Conservation (phyloP, 1,140 invertebrate genomes). For the Dendroctonus valens region DNA sequence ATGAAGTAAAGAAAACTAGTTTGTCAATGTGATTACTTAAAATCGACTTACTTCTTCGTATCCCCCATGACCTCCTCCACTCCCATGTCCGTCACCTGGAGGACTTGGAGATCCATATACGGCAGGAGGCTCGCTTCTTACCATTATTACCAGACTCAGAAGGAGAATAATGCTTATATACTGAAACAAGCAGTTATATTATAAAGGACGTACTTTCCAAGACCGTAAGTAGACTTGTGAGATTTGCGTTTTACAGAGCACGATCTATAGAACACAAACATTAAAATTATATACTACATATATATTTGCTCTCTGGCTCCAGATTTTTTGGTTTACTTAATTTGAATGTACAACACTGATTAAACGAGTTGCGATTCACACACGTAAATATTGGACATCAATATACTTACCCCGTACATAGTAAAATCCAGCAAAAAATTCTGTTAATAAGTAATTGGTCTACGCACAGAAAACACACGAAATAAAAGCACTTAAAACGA, state of each 20-base stretch:
- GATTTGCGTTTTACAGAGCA: too few species aligned
- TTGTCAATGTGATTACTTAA: background rate
- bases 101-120: slow-evolving; percentile 21
- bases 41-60: slow-evolving; percentile 17
- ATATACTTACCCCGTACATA: slow-evolving; percentile 12
- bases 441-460: too few species aligned
- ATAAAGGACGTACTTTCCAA: background rate
- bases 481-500: background rate
- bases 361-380: too few species aligned
- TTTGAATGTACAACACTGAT: too few species aligned
- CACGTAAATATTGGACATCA: background rate
- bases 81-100: slow-evolving; percentile 14
- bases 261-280: too few species aligned
- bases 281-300: background rate
- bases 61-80: slow-evolving; percentile 14
- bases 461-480: background rate
- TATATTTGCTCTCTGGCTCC: background rate
- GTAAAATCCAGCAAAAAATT: background rate
- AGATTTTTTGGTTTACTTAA: too few species aligned
- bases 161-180: slow-evolving; percentile 11
- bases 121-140: slow-evolving; percentile 36
- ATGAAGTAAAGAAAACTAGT: slow-evolving; percentile 8
- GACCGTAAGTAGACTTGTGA: too few species aligned
- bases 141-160: background rate
- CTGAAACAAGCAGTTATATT: background rate